Evolutionary conservation across 2,797 vertebrate genomes (phyloP), one percentile per base, ranked within the genome.

Genomic region (Glyptemys insculpta): DNA sequence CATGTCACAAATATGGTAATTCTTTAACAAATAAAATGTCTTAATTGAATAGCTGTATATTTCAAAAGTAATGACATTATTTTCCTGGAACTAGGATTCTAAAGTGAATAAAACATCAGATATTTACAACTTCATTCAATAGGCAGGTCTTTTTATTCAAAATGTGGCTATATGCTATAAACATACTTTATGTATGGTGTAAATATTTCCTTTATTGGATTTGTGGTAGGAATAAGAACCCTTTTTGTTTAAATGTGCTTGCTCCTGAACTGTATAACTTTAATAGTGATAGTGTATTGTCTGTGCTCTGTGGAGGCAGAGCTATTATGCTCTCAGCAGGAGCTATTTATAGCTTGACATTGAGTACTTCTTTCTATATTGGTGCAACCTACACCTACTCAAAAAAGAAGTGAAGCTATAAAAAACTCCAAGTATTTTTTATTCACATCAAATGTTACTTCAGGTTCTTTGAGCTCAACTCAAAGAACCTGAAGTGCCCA

Each of bases 281-380:
- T 96, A 96, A 97, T 97, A 90, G 74, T 96, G 96, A 82, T 96
- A 93, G 96, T 98, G 98, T 98, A 98, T 98, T 97, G 95, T 97
- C 94, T 97, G 86, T 97, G 97, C 96, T 98, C 85, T 94, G 97
- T 97, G 96, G 88, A 97, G 83, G 96, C 96, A 98, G 94, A 98
- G 96, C 97, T 97, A 96, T 98, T 98, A 97, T 95, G 95, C 89
- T 97, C 90, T 95, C 94, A 97, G 97, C 97, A 96, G 96, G 97
- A 98, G 88, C 98, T 98, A 98, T 98, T 98, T 98, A 98, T 98
- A 98, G 94, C 95, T 97, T 97, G 97, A 98, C 98, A 97, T 97
- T 93, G 97, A 98, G 96, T 97, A 96, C 91, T 97, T 97, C 93
- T 98, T 98, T 98, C 97, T 98, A 92, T 98, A 97, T 98, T 18